Percentiles rank a stretch among this genome's conserved stretches.
phyloP scores from a whole-genome alignment of 2,797 vertebrate genomes.

The Siniperca undulata region DNA sequence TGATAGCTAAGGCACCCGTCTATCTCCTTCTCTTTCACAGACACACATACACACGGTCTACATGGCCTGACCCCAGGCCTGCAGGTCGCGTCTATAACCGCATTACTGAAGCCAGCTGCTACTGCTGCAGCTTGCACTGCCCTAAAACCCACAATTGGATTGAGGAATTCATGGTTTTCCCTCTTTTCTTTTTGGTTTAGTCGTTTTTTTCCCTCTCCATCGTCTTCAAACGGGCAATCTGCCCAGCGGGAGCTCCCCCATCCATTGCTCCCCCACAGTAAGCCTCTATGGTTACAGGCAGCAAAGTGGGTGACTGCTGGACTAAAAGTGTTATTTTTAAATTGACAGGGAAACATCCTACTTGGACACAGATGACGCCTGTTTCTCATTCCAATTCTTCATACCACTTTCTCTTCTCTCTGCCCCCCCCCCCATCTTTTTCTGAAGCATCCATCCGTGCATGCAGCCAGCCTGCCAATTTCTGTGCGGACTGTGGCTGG shows the following conservation, averaged over 20 bases:
- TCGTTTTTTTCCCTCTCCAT: constrained; percentile 36
- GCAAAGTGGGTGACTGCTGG: constrained; percentile 79
- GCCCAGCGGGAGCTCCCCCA: constrained; percentile 60
- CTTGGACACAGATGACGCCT: constrained; percentile 85
- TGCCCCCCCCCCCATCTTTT: constrained; percentile 88
- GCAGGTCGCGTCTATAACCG: constrained; percentile 91
- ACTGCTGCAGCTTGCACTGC: constrained; percentile 82
- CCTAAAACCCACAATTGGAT: constrained; percentile 93
- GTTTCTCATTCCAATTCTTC: constrained; percentile 78
- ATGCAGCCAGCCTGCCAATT: constrained; percentile 68
- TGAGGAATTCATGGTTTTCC: constrained; percentile 93
- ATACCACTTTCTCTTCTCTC: constrained; percentile 75
- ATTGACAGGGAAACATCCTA: constrained; percentile 96
- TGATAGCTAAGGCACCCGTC: constrained; percentile 67
- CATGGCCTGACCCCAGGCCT: constrained; percentile 90
- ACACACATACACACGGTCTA: constrained; percentile 71
- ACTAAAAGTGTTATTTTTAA: constrained; percentile 98
- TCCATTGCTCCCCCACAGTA: constrained; percentile 48
- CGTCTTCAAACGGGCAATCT: constrained; percentile 76
- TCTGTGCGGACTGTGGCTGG: constrained; percentile 51
- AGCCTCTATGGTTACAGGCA: constrained; percentile 60
- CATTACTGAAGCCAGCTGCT: constrained; percentile 96
- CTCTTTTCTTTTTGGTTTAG: constrained; percentile 84
- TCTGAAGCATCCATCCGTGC: constrained; percentile 84
- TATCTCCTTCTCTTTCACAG: constrained; percentile 58